Evolutionary conservation across 2,888 invertebrate genomes (phyloP), one percentile per base, ranked within the genome.

Genomic region (Lasioglossum zephyrum): DNA sequence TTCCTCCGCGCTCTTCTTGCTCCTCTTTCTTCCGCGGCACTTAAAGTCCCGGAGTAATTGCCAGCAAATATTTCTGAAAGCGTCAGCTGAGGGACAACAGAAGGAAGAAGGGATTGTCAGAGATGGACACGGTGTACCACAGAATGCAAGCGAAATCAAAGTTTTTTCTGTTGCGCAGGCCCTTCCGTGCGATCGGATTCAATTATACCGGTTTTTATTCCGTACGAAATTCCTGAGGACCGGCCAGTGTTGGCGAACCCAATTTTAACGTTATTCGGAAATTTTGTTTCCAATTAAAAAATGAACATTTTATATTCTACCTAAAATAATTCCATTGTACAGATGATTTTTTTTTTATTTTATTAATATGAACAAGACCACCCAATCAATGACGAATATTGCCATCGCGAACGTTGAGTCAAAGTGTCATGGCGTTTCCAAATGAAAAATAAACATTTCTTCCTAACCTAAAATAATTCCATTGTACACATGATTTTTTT

Each of bases 21-120:
- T 36, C 77, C 74, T 69, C 78, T 87, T 89, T 80, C 87, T 79
- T 82, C 80, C 69, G 70, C 41, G 79, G 80, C 86, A 83, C 81
- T 89, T 82, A 81, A 84, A 79, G 84, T 49, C 77, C 49, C 87
- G 82, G 82, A 85, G 89, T 90, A 89, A 89, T 89, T 89, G 89
- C 85, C 87, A 39, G 89, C 85, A 85, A 89, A 85, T 82, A 89
- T 90, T 88, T 90, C 87, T 87, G 87, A 85, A 84, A 87, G 89
- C 87, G 84, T 88, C 89, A 83, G 87, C 90, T 81, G 89, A 79
- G 73, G 66, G 80, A 84, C 90, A 84, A 83, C 81, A 81, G 83
- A 87, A 72, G 85, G 75, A 77, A 69, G 77, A 78, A 57, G 74
- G 82, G 66, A 39, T 77, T 70, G 81, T 77, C 83, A 82, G 81